These are phyloP conservation scores for Fulica atra DNA, from an alignment of 2,113 vertebrate genomes.

Conservation along the genomic window DNA sequence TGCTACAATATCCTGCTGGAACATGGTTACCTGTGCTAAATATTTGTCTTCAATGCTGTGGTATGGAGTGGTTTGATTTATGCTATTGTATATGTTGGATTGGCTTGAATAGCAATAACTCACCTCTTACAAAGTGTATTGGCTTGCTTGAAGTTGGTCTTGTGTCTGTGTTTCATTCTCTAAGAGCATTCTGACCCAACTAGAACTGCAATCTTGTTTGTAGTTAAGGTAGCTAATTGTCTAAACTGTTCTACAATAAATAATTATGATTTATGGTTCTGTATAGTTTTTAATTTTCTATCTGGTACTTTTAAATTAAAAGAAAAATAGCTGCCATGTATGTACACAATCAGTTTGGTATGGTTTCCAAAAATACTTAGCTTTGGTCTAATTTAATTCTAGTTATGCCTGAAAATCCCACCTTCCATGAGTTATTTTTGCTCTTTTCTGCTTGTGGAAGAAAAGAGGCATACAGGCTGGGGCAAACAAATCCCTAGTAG, in stretches of 20 bases:
- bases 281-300: not conserved
- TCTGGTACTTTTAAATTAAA: not conserved
- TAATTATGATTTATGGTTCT: not conserved
- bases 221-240: not conserved
- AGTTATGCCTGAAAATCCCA: not conserved
- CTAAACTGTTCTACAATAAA: not conserved
- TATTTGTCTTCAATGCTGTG: not conserved
- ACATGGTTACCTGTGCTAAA: not conserved
- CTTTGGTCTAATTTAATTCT: not conserved
- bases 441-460: not conserved
- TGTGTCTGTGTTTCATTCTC: not conserved
- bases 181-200: not conserved
- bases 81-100: not conserved
- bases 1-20: not conserved
- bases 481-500: not conserved
- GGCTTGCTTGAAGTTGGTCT: not conserved
- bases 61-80: not conserved
- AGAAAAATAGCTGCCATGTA: not conserved
- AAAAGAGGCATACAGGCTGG: not conserved
- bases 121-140: not conserved
- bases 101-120: not conserved
- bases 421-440: slow-evolving; percentile 1
- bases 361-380: not conserved
- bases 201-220: not conserved
- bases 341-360: not conserved